Base-by-base conservation (phyloP, 2,797 vertebrate genomes). In the Channa striata region DNA sequence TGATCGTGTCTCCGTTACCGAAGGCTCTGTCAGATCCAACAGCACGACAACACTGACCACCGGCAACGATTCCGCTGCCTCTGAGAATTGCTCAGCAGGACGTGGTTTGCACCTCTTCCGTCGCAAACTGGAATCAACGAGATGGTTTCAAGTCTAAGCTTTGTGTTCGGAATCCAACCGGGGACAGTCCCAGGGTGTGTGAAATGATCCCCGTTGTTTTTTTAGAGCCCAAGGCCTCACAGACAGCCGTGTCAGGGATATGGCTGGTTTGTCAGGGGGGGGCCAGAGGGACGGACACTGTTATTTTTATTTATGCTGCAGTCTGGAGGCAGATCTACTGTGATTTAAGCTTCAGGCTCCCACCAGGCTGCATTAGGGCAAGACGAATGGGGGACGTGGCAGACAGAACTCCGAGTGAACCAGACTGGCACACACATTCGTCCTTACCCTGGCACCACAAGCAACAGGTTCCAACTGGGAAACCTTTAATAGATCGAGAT, bases 261-360 rank as follows among this genome's bases (percentile, higher is more conserved):
- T 44, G 81, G 77, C 87, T 83, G 82, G 80, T 88, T 88, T 81
- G 73, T 56, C 74, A 57, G 25, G 23, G 25, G 39, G 13, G 17
- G 78, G 81, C 77, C 60, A 4, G 51, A 64, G 60, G 87, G 68
- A 68, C 73, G 40, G 66, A 66, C 69, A 49, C 64, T 10, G 61
- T 78, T 79, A 71, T 81, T 89, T 83, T 82, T 85, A 76, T 90
- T 89, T 74, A 81, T 85, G 68, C 69, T 48, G 60, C 39, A 71
- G 84, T 87, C 53, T 68, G 69, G 71, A 79, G 58, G 65, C 69
- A 58, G 66, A 63, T 65, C 37, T 36, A 42, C 34, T 73, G 56
- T 44, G 73, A 59, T 68, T 65, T 36, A 39, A 66, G 85, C 77
- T 82, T 40, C 66, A 60, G 59, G 80, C 75, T 72, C 58, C 50